Percentiles rank a stretch among this genome's conserved stretches.
phyloP scores from a whole-genome alignment of 2,888 invertebrate genomes.

The Smittia sp. region DNA sequence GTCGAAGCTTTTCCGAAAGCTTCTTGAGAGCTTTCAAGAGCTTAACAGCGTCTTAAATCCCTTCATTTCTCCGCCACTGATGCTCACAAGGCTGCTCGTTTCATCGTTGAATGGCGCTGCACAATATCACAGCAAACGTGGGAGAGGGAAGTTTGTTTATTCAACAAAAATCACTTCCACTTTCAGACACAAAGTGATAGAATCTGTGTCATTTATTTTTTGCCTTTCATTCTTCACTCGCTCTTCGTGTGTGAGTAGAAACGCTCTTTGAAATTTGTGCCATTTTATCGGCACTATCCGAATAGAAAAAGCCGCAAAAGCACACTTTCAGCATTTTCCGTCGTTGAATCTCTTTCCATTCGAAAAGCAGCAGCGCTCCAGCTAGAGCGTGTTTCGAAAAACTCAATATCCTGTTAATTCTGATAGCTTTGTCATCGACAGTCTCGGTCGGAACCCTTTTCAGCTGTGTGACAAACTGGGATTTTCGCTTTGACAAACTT shows the following conservation, averaged over 20 bases:
- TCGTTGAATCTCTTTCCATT: conserved; percentile 6
- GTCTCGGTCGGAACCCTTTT: neutral
- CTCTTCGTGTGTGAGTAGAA: neutral
- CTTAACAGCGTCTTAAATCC: no score
- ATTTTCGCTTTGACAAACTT: no score
- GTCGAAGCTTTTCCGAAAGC: neutral
- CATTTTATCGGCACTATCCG: conserved; percentile 14
- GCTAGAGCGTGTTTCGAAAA: neutral
- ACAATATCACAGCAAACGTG: neutral
- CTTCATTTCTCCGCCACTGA: neutral
- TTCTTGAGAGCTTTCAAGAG: neutral
- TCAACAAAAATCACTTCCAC: conserved; percentile 22
- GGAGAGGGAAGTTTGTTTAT: conserved; percentile 15
- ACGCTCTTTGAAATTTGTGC: neutral
- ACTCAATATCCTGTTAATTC: conserved; percentile 9
- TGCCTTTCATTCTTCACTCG: neutral
- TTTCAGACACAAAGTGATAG: conserved; percentile 1
- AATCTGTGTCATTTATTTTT: conserved; percentile 14
- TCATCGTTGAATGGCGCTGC: no score
- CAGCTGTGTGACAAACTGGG: neutral
- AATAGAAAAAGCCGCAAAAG: conserved; percentile 14
- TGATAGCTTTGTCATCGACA: neutral
- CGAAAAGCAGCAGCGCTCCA: neutral
- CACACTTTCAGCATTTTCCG: conserved; percentile 6
- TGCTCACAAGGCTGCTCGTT: no score